A percentile compares a stretch with the other conserved stretches of the same genome.
Evolutionary conservation across 2,113 vertebrate genomes (phyloP).

Genomic region (Nyctibius bracteatus): DNA sequence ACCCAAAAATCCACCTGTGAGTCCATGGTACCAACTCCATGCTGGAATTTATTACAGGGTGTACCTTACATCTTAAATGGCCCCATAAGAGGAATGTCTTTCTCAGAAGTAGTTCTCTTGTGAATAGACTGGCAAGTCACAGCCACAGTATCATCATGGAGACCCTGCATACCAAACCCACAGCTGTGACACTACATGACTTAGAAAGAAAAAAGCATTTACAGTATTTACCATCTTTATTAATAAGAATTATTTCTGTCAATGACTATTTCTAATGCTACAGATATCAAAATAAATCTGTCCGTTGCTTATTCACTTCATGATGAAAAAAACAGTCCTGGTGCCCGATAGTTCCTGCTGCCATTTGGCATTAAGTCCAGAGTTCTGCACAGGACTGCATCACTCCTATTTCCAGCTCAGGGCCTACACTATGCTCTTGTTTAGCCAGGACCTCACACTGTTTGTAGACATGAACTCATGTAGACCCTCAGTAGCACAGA

Average conservation of each 20-base stretch:
- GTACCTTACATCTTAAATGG: neutral
- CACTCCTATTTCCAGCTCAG: neutral
- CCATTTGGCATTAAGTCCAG: neutral
- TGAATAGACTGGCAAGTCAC: neutral
- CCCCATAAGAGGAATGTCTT: neutral
- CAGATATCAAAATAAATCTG: neutral
- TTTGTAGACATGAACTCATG: neutral
- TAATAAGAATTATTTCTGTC: neutral
- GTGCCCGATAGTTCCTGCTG: neutral
- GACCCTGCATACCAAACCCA: neutral
- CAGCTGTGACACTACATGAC: neutral
- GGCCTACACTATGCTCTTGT: conserved; percentile 2
- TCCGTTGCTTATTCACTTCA: neutral
- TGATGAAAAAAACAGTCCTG: neutral
- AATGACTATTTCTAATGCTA: neutral
- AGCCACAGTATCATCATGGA: neutral
- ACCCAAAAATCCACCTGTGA: neutral
- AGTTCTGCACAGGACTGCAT: neutral
- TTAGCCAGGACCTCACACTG: neutral
- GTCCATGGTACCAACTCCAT: neutral
- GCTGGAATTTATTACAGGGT: neutral
- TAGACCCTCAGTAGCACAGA: neutral
- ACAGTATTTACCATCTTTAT: neutral
- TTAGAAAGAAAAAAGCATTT: neutral
- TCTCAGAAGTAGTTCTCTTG: neutral